Evolutionary conservation across 2,797 vertebrate genomes (phyloP).

Genomic region (Brotula barbata): DNA sequence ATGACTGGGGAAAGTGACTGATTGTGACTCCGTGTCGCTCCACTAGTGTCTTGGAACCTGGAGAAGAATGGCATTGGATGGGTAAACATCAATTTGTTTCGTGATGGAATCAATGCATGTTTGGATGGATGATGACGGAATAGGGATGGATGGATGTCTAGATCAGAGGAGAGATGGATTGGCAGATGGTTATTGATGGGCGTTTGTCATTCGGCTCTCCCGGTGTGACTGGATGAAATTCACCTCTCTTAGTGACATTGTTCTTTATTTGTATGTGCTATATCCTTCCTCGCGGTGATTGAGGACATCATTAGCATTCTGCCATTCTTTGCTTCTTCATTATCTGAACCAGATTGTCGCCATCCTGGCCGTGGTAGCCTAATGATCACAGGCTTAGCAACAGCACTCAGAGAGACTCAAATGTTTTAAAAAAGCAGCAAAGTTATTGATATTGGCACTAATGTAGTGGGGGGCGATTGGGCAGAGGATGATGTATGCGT

Average conservation of each 20-base stretch:
- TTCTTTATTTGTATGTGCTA: conserved; percentile 51
- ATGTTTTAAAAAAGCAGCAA: conserved; percentile 69
- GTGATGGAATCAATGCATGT: conserved; percentile 37
- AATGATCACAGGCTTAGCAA: conserved; percentile 67
- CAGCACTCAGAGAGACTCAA: conserved; percentile 66
- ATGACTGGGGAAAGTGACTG: conserved; percentile 74
- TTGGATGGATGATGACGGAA: conserved; percentile 21
- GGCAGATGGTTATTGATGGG: conserved; percentile 31
- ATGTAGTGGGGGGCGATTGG: conserved; percentile 63
- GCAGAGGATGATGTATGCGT: conserved; percentile 52
- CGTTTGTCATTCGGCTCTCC: conserved; percentile 31
- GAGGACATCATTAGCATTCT: conserved; percentile 52
- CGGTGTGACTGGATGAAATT: conserved; percentile 37
- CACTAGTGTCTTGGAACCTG: conserved; percentile 62
- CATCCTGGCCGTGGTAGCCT: conserved; percentile 55
- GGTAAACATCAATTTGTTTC: conserved; percentile 49
- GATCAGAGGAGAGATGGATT: conserved; percentile 35
- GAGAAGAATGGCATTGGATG: conserved; percentile 50
- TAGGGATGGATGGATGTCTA: conserved; percentile 14
- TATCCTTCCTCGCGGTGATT: conserved; percentile 41
- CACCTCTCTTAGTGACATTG: conserved; percentile 27
- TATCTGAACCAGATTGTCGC: conserved; percentile 61
- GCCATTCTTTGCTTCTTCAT: conserved; percentile 52
- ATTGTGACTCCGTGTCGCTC: conserved; percentile 72
- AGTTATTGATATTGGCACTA: conserved; percentile 79